Percentiles rank a stretch among this genome's conserved stretches.
These are phyloP conservation scores for Ichneumon xanthorius DNA, from an alignment of 2,888 invertebrate species.

Conservation along the genomic window DNA sequence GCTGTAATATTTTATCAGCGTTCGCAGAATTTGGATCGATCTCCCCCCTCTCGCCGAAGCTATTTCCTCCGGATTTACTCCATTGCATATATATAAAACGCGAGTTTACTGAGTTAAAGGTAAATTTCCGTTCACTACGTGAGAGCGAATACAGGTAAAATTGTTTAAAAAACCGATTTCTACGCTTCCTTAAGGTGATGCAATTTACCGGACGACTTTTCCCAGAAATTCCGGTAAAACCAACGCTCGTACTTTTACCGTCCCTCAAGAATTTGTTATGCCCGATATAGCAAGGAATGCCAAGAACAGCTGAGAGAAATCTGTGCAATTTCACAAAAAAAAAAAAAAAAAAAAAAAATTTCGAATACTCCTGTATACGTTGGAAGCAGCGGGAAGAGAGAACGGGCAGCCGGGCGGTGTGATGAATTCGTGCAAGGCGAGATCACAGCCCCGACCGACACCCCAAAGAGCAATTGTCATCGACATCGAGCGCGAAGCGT, in stretches of 20 bases:
- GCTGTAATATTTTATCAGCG: too few relatives aligned
- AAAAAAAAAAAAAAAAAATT: not conserved
- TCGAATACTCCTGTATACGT: not conserved
- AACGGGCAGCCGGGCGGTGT: constrained; percentile 15
- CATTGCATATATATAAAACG: too few relatives aligned
- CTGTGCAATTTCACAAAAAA: not conserved
- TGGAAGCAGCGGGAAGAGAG: constrained; percentile 6
- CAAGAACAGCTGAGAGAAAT: not conserved
- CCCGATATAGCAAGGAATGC: too few relatives aligned
- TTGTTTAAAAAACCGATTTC: not conserved
- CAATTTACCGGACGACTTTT: not conserved
- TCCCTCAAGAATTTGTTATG: not conserved
- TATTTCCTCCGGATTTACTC: too few relatives aligned
- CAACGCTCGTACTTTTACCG: not conserved
- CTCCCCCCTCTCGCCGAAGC: too few relatives aligned
- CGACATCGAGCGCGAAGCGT: constrained; percentile 65
- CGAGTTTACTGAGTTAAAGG: too few relatives aligned
- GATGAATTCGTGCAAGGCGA: constrained; percentile 54
- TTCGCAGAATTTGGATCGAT: too few relatives aligned
- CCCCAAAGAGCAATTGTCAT: constrained; percentile 63
- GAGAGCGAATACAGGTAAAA: not conserved
- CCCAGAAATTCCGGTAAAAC: not conserved
- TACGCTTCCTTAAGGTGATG: not conserved
- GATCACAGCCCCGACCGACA: constrained; percentile 52
- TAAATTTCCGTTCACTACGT: too few relatives aligned